These are phyloP conservation scores for Sphecodes monilicornis DNA, from an alignment of 2,888 invertebrate genomes.

Conservation along the genomic window DNA sequence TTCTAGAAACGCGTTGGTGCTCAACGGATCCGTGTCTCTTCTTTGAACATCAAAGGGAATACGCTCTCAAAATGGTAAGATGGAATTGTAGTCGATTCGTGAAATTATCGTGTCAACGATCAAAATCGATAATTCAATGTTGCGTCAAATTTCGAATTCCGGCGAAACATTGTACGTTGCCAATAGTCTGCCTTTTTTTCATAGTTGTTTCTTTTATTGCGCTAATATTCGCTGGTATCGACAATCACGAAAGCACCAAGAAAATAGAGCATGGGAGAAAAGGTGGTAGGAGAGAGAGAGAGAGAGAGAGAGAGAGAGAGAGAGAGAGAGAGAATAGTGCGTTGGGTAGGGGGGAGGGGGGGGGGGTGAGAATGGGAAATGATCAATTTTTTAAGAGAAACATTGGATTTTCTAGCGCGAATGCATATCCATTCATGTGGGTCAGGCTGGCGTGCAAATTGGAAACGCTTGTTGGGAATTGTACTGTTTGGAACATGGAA, in stretches of 20 bases:
- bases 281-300: not conserved
- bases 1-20: slow-evolving; percentile 24
- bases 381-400: not conserved
- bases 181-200: not conserved
- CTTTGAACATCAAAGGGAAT: not conserved
- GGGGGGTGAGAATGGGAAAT: not conserved
- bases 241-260: not conserved
- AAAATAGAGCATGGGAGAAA: not conserved
- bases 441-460: slow-evolving; percentile 95
- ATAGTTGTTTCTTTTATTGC: not conserved
- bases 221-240: not conserved
- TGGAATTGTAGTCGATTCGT: not conserved
- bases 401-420: slow-evolving; percentile 87
- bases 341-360: too few species aligned
- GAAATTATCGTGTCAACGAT: not conserved
- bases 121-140: not conserved
- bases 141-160: not conserved
- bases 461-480: slow-evolving; percentile 96
- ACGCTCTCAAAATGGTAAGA: slow-evolving; percentile 39
- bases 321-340: not conserved
- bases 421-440: slow-evolving; percentile 92
- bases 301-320: not conserved
- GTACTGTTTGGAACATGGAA: slow-evolving; percentile 95
- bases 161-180: not conserved
- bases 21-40: not conserved